Base-by-base conservation (phyloP, 2,113 vertebrate species). In the Physeter macrocephalus region DNA sequence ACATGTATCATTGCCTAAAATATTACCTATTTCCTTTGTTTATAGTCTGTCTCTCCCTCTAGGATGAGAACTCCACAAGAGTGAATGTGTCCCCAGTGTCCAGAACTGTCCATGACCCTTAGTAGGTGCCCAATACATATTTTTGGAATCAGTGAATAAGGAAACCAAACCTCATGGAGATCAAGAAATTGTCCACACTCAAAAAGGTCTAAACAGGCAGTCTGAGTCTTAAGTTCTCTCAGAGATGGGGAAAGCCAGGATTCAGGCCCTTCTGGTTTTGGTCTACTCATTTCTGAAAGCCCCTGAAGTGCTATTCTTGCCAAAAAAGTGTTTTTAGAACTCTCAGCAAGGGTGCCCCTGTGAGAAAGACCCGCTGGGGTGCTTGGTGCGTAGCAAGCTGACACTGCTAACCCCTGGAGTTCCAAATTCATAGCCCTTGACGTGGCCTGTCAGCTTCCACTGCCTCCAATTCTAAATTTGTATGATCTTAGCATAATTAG, bases 401-500 rank as follows among this genome's bases (percentile, higher is more conserved):
- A 90, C 96, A 90, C 8, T 14, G 97, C 98, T 98, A 97, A 96
- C 96, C 98, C 90, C 85, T 81, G 59, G 86, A 83, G 93, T 97
- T 93, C 98, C 98, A 98, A 96, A 99, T 98, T 98, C 98, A 96
- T 97, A 82, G 98, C 92, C 98, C 98, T 98, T 98, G 97, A 98
- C 95, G 96, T 95, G 57, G 92, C 97, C 98, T 99, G 98, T 98
- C 98, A 99, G 98, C 98, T 98, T 98, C 95, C 75, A 92, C 96
- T 96, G 97, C 97, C 97, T 96, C 97, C 59, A 4, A 62, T n/a
- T 96, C 97, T 97, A 92, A 97, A 97, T 98, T 94, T 97, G 97
- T 98, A 97, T 96, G 97, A 98, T 99, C 98, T 98, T 97, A 96
- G 97, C 95, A 96, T 98, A 98, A 99, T 98, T 97, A 98, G 97